A percentile compares a stretch with the other conserved stretches of the same genome.
Evolutionary conservation across 1,140 invertebrate genomes (phyloP).

Genomic region (Cherax destructor): DNA sequence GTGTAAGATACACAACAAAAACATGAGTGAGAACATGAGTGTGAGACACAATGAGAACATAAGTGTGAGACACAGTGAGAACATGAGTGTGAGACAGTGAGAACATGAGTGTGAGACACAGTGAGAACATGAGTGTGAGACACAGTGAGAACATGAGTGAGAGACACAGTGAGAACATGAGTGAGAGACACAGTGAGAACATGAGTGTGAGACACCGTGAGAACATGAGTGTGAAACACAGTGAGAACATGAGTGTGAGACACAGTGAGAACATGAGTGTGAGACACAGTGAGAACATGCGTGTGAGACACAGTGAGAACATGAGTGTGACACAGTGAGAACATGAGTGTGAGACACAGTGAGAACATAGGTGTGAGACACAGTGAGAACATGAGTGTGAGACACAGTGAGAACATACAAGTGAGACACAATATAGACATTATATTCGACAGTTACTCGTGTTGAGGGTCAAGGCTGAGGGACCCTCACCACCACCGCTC

Average conservation of each 20-base stretch:
- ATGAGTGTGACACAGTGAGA: background rate
- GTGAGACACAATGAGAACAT: background rate
- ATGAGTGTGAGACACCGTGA: background rate
- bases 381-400: no score
- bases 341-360: background rate
- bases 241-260: slow-evolving; percentile 7
- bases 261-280: background rate
- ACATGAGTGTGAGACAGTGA: background rate
- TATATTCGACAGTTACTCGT: no score
- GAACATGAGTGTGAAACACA: background rate
- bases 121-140: background rate
- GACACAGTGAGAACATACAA: background rate
- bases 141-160: no score
- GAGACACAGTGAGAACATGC: slow-evolving; percentile 11
- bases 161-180: background rate
- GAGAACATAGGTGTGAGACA: background rate
- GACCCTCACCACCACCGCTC: no score
- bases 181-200: background rate
- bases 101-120: background rate
- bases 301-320: background rate
- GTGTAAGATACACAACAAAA: background rate
- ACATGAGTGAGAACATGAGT: background rate
- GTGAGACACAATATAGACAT: no score
- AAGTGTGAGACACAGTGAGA: slow-evolving; percentile 10
- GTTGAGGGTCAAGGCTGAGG: no score